Evolutionary conservation across 2,888 invertebrate genomes (phyloP).

Genomic region (Azorinus chamasolen): DNA sequence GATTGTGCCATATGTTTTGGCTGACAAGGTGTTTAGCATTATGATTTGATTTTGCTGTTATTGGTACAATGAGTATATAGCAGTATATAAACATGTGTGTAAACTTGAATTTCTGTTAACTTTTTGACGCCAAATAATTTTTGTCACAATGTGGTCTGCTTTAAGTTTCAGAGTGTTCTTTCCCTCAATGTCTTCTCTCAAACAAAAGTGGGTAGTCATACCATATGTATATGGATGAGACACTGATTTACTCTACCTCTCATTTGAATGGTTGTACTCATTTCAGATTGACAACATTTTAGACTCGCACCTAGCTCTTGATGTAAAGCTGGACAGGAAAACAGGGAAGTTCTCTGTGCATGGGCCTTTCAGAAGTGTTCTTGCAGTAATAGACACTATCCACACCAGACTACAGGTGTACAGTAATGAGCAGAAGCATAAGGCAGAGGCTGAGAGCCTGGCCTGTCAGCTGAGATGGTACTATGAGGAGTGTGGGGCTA

Average conservation of each 20-base stretch:
- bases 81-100: no score
- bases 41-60: neutral
- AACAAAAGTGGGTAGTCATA: no score
- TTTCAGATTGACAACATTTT: conserved; percentile 51
- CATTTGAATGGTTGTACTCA: neutral
- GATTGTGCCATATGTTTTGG: no score
- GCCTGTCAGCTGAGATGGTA: conserved; percentile 53
- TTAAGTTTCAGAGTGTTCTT: no score
- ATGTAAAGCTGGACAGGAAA: conserved; percentile 55
- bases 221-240: no score
- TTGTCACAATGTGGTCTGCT: no score
- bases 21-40: no score
- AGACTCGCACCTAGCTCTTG: conserved; percentile 46
- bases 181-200: no score
- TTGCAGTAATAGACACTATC: conserved; percentile 47
- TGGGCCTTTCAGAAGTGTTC: conserved; percentile 50
- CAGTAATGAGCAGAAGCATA: conserved; percentile 37
- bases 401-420: conserved; percentile 46
- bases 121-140: no score
- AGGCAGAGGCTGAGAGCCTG: conserved; percentile 43
- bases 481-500: conserved; percentile 38
- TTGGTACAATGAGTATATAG: neutral
- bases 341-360: conserved; percentile 47
- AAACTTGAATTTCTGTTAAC: no score
- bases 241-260: no score